phyloP scores from a whole-genome alignment of 2,797 vertebrate species.

The Gallinago nigripennis region DNA sequence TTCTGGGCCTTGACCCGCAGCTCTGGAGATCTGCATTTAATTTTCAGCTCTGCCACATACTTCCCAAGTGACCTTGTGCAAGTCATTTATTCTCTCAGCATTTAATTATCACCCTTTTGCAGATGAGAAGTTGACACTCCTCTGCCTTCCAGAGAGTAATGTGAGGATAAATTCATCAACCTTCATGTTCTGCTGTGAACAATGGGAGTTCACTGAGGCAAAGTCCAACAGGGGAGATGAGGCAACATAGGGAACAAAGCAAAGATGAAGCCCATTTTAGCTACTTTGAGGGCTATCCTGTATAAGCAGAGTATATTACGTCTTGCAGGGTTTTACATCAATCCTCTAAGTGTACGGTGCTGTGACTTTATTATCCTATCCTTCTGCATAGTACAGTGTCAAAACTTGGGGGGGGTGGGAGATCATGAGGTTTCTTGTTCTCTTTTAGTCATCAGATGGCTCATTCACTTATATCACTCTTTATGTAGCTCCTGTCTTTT shows the following conservation, averaged over 20 bases:
- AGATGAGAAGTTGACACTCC: conserved; percentile 72
- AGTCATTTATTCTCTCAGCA: conserved; percentile 66
- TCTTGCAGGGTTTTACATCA: conserved; percentile 34
- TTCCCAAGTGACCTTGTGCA: conserved; percentile 67
- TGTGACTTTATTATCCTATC: neutral
- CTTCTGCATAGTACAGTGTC: neutral
- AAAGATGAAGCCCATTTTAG: conserved; percentile 20
- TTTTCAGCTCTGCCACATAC: conserved; percentile 67
- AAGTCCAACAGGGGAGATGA: conserved; percentile 40
- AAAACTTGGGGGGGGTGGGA: neutral
- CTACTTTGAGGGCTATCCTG: neutral
- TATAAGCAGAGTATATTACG: neutral
- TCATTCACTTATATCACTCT: conserved; percentile 9
- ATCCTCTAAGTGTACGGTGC: neutral
- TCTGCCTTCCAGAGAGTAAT: conserved; percentile 68
- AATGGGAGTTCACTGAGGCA: conserved; percentile 59
- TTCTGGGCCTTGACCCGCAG: conserved; percentile 23
- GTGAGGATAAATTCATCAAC: conserved; percentile 72
- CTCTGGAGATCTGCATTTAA: conserved; percentile 64
- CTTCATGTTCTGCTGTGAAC: conserved; percentile 64
- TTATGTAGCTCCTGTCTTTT: conserved; percentile 8
- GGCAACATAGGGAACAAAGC: neutral
- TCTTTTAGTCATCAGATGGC: conserved; percentile 23
- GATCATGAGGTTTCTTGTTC: neutral
- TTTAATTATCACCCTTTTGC: conserved; percentile 74